A percentile compares a stretch with the other conserved stretches of the same genome.
phyloP scores from a whole-genome alignment of 2,888 invertebrate species.

The Meandrusa payeni region DNA sequence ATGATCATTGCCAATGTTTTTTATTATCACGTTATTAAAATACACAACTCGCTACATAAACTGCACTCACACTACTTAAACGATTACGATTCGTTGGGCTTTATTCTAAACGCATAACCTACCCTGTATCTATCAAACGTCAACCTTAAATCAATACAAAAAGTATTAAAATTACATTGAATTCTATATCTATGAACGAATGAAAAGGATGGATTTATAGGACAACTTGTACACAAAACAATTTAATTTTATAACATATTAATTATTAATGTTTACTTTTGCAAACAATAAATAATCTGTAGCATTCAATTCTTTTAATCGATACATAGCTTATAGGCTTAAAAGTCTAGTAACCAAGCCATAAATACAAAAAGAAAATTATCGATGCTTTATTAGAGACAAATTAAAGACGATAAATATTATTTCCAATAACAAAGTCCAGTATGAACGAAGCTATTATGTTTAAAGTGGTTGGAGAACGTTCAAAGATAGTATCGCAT shows the following conservation, averaged over 20 bases:
- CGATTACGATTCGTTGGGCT: slow-evolving; percentile 59
- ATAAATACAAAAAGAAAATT: too few species aligned
- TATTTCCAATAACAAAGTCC: too few species aligned
- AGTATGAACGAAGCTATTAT: background rate
- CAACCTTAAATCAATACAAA: slow-evolving; percentile 28
- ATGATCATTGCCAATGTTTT: too few species aligned
- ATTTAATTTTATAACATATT: background rate
- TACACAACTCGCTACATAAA: slow-evolving; percentile 32
- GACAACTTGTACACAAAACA: slow-evolving; percentile 41
- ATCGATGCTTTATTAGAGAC: too few species aligned
- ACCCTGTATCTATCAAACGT: slow-evolving; percentile 42
- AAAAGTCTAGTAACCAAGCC: too few species aligned
- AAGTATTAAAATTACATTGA: slow-evolving; percentile 31
- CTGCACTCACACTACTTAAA: slow-evolving; percentile 33
- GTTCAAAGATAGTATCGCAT: background rate
- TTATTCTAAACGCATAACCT: slow-evolving; percentile 60
- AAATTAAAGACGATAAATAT: too few species aligned
- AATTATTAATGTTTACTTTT: too few species aligned
- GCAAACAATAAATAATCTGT: too few species aligned
- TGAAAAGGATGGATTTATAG: slow-evolving; percentile 53
- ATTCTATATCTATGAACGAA: slow-evolving; percentile 34
- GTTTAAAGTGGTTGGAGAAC: background rate
- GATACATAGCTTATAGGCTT: too few species aligned
- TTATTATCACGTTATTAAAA: too few species aligned
- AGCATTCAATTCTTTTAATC: too few species aligned